Base-by-base conservation (phyloP, 2,113 vertebrate species). In the Ochotona princeps region DNA sequence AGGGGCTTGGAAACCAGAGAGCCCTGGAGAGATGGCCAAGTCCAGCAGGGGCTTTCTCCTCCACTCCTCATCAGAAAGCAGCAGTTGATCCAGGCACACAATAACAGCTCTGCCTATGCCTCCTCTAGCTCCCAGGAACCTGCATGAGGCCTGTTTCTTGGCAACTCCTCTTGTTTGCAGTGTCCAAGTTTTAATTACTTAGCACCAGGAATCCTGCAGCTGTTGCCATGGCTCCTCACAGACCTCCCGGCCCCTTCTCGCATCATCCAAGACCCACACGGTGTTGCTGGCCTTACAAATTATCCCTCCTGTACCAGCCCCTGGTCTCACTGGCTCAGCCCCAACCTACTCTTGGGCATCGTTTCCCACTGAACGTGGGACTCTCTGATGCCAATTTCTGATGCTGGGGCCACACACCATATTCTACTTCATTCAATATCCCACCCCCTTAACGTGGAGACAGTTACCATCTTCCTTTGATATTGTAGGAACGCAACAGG, bases 171-270 rank as follows among this genome's bases (percentile, higher is more conserved):
- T 25, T 57, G 57, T 73, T 44, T 17, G 0, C 8, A 12, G 26
- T 10, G 30, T 85, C 47, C 60, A 72, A 51, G 1, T 94, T 88
- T 82, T 93, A 87, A 91, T 28, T 87, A 73, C 63, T 49, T 82
- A 78, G 44, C 61, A 57, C 63, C 54, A 69, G 67, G 83, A 87
- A 87, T 35, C 63, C 72, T 84, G 35, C 73, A 49, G 18, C 25
- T 57, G 38, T 32, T 86, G 23, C 35, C 74, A 32, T 30, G 70
- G 65, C 17, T 61, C 38, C 66, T 65, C 65, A 23, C 25, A 21
- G 69, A 32, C 78, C 30, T 91, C 30, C 21, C 25, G 30, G 65
- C 30, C 63, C 66, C 67, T 75, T 81, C 30, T 28, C 65, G 23
- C 44, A 3, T 38, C 60, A 65, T 35, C 67, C 32, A 83, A 87